Conservation (phyloP, 2,888 invertebrate genomes). For the Alloplasta piceator region DNA sequence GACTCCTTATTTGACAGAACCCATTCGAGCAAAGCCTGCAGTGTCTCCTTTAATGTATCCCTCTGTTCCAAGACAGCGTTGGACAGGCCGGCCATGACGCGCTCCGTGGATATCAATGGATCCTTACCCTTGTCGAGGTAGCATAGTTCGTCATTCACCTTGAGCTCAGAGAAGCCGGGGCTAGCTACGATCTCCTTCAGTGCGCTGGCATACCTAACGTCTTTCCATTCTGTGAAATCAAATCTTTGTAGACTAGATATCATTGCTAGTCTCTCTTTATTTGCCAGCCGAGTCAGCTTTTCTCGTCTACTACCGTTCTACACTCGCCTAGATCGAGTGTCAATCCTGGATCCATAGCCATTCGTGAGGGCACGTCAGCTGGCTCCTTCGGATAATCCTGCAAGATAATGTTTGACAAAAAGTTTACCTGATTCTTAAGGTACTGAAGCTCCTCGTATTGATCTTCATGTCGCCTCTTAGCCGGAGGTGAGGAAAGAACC, state of each 20-base stretch:
- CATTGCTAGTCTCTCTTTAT: too few species aligned
- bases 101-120: slow-evolving; percentile 51
- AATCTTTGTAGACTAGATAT: slow-evolving; percentile 49
- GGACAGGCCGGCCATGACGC: slow-evolving; percentile 44
- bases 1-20: slow-evolving; percentile 40
- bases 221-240: slow-evolving; percentile 55
- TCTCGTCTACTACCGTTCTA: too few species aligned
- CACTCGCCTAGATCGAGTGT: too few species aligned
- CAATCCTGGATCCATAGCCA: too few species aligned
- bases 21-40: slow-evolving; percentile 58
- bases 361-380: too few species aligned
- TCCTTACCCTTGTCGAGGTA: slow-evolving; percentile 48
- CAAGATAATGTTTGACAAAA: too few species aligned
- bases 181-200: slow-evolving; percentile 51
- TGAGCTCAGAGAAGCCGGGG: slow-evolving; percentile 56
- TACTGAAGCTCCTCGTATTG: too few species aligned
- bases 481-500: too few species aligned
- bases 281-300: too few species aligned
- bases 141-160: slow-evolving; percentile 69
- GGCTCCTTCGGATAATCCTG: too few species aligned
- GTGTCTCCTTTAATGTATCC: slow-evolving; percentile 34
- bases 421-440: too few species aligned
- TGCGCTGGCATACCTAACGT: slow-evolving; percentile 54
- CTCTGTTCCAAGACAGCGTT: slow-evolving; percentile 55
- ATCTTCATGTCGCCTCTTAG: too few species aligned